A percentile compares a stretch with the other conserved stretches of the same genome.
These are phyloP conservation scores for Macrophya annulata DNA, from an alignment of 2,888 invertebrate species.

Conservation along the genomic window DNA sequence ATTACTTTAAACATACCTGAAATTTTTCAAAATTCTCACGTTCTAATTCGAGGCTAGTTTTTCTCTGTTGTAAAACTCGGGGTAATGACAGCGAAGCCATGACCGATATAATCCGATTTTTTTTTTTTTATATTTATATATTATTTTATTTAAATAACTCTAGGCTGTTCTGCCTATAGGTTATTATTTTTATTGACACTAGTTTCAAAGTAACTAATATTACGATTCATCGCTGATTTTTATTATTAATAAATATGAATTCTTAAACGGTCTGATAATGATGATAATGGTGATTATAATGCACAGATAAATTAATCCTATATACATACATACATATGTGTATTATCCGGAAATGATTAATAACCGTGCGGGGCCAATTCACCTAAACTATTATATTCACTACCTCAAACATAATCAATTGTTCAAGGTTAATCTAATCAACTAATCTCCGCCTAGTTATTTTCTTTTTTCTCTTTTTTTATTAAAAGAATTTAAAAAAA, in stretches of 20 bases:
- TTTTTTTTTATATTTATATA: not conserved
- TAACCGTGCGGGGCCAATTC: conserved; percentile 2
- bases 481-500: not conserved
- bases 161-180: conserved; percentile 15
- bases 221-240: conserved; percentile 28
- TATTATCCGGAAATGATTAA: conserved; percentile 47
- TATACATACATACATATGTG: conserved; percentile 1
- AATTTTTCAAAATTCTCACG: conserved; percentile 92
- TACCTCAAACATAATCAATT: not conserved
- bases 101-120: conserved; percentile 45
- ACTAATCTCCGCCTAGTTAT: not conserved
- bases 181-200: conserved; percentile 28
- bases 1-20: conserved; percentile 82
- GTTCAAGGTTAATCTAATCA: not conserved
- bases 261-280: not conserved
- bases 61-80: conserved; percentile 87
- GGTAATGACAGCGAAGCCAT: conserved; percentile 90
- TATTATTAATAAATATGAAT: not conserved
- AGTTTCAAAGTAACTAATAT: not conserved
- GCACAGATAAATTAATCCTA: conserved; percentile 2
- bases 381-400: conserved; percentile 33
- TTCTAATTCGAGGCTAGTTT: conserved; percentile 89
- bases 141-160: not conserved
- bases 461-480: not conserved
- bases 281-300: not conserved